A percentile compares a stretch with the other conserved stretches of the same genome.
These are phyloP conservation scores for Chamaetylas fuelleborni DNA, from an alignment of 2,113 vertebrate genomes.

Conservation along the genomic window DNA sequence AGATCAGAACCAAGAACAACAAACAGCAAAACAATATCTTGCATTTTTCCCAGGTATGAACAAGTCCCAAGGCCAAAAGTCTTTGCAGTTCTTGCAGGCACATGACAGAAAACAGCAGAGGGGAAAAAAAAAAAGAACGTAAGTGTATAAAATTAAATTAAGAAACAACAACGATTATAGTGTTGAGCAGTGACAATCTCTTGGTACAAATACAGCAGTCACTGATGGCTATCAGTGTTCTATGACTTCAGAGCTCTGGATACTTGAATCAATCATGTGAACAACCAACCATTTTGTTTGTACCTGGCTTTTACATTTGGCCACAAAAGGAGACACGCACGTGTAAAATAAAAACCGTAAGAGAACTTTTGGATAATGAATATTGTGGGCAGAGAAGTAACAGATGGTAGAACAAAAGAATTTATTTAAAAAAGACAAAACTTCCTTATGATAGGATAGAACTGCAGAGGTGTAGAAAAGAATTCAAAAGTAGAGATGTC, in stretches of 20 bases:
- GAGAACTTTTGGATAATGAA: not conserved
- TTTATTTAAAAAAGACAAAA: not conserved
- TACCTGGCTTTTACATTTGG: not conserved
- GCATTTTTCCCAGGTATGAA: not conserved
- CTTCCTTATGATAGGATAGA: not conserved
- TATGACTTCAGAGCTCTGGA: not conserved
- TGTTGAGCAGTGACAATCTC: not conserved
- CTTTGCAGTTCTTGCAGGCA: not conserved
- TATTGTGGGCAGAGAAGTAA: not conserved
- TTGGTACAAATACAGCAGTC: not conserved
- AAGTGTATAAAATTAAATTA: not conserved
- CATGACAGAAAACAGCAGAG: not conserved
- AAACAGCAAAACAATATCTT: not conserved
- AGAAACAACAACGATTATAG: not conserved
- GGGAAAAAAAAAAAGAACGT: not conserved
- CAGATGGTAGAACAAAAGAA: not conserved
- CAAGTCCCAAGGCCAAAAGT: not conserved
- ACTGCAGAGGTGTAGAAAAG: not conserved
- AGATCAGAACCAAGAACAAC: slow-evolving; percentile 1
- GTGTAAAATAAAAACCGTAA: not conserved
- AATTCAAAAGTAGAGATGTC: not conserved
- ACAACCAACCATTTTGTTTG: not conserved
- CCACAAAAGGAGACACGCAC: not conserved
- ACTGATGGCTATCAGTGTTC: not conserved
- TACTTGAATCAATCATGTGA: not conserved